A percentile compares a stretch with the other conserved stretches of the same genome.
phyloP scores from a whole-genome alignment of 1,140 invertebrate genomes.

The Rhyzopertha dominica region DNA sequence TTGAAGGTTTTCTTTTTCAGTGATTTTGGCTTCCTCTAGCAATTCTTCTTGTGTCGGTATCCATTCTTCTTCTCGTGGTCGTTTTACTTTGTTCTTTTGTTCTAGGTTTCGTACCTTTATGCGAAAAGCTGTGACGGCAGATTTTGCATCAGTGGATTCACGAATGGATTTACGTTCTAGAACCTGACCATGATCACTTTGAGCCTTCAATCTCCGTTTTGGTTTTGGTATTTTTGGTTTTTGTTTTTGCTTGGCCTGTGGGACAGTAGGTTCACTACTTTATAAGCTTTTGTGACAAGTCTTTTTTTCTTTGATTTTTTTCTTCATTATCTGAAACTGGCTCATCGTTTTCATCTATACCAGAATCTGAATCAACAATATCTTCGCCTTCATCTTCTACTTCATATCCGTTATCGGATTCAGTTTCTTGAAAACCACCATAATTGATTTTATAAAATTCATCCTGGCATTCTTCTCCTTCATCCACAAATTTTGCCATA shows the following conservation, averaged over 20 bases:
- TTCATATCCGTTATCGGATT: conserved; percentile 81
- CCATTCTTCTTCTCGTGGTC: conserved; percentile 60
- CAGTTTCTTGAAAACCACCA: conserved; percentile 88
- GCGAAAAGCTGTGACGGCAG: conserved; percentile 76
- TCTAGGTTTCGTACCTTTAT: conserved; percentile 75
- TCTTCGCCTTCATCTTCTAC: conserved; percentile 84
- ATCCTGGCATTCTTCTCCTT: conserved; percentile 82
- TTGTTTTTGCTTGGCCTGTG: conserved; percentile 34
- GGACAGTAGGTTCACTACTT: conserved; percentile 52
- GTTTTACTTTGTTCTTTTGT: conserved; percentile 62
- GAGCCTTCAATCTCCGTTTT: too few relatives aligned
- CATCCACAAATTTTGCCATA: conserved; percentile 82
- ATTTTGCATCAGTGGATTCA: conserved; percentile 87
- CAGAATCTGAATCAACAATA: conserved; percentile 94
- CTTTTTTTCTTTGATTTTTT: conserved; percentile 63
- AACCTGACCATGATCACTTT: too few relatives aligned
- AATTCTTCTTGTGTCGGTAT: conserved; percentile 92
- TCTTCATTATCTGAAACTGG: conserved; percentile 82
- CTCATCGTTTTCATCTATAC: conserved; percentile 96
- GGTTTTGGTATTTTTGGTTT: conserved; percentile 24
- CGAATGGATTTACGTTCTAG: conserved; percentile 85
- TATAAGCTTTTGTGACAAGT: conserved; percentile 83
- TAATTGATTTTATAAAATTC: conserved; percentile 98
- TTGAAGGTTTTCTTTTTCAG: conserved; percentile 88
- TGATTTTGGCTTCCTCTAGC: conserved; percentile 86